These are phyloP conservation scores for Epicampocera succincta DNA, from an alignment of 2,888 invertebrate genomes.

Conservation along the genomic window DNA sequence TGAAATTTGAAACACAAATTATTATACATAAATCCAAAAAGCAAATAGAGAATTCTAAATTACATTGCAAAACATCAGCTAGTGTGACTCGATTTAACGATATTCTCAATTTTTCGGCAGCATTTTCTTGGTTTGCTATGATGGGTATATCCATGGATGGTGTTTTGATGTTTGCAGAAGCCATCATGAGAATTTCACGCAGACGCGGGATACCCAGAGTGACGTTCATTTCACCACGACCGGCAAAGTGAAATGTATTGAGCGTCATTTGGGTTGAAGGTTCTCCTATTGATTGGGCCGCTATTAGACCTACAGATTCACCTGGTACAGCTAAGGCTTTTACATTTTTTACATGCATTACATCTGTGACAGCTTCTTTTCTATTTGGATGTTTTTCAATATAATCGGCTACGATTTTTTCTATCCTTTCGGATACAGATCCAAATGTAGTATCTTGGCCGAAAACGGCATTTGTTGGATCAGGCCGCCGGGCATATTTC, in stretches of 20 bases:
- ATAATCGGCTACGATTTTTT: slow-evolving; percentile 86
- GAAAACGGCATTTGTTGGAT: slow-evolving; percentile 87
- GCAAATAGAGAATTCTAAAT: slow-evolving; percentile 8
- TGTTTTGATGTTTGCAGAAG: slow-evolving; percentile 95
- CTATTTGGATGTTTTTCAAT: slow-evolving; percentile 81
- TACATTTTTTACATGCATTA: slow-evolving; percentile 89
- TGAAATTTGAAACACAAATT: slow-evolving; percentile 57
- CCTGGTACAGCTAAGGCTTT: slow-evolving; percentile 92
- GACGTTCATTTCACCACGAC: slow-evolving; percentile 99
- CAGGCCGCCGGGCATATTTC: slow-evolving; percentile 85
- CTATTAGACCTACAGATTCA: slow-evolving; percentile 94
- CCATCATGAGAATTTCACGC: slow-evolving; percentile 98
- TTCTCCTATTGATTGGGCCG: slow-evolving; percentile 99
- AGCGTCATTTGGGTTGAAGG: slow-evolving; percentile 99
- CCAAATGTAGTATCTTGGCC: slow-evolving; percentile 91
- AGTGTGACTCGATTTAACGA: slow-evolving; percentile 90
- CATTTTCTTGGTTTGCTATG: slow-evolving; percentile 82
- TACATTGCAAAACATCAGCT: slow-evolving; percentile 88
- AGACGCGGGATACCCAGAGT: slow-evolving; percentile 99
- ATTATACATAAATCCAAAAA: not conserved
- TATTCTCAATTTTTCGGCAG: slow-evolving; percentile 87
- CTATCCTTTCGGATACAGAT: slow-evolving; percentile 91
- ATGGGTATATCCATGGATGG: slow-evolving; percentile 98
- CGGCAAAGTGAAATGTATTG: slow-evolving; percentile 99
- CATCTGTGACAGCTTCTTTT: slow-evolving; percentile 84